Base-by-base conservation (phyloP, 64 coral and sea anemone species). In the Porites lutea region DNA sequence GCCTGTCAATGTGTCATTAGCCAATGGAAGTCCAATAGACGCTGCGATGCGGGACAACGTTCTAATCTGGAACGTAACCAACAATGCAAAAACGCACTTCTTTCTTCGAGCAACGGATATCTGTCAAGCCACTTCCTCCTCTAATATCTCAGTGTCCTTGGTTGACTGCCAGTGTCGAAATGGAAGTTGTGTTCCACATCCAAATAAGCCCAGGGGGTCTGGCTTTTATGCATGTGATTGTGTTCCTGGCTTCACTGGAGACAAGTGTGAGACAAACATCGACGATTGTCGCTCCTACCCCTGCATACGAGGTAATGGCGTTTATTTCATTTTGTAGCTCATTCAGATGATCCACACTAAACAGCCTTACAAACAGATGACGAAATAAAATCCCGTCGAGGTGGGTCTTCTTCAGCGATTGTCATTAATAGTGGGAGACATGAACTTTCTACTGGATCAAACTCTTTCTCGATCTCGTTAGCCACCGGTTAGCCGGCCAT, bases 161-260 rank as follows among this genome's bases (percentile, higher is more conserved):
- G 70, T 86, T 27, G 22, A 16, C 2, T 92, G 90, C 13, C 90
- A 43, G 82, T 92, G 90, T 77, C 53, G 77, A 62, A 92, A 92
- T 70, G 90, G 90, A 37, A 54, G 15, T n/a, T 92, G 90, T 46
- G 48, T 67, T 55, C 79, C 90, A 13, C 80, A 92, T 37, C 82
- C 90, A 72, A 19, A 92, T 22, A 23, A 76, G 10, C 82, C 90
- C 4, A 82, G 90, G 20, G 90, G 90, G 4, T 92, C 90, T 86
- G 90, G 90, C 48, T 72, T 21, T 4, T 92, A 92, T 62, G 58
- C 16, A 57, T 92, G 90, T 54, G 8, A 58, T 7, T 92, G 90
- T 69, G 57, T 48, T 64, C 58, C n/a, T 19, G 90, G 90, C 5
- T 86, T 92, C 77, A 86, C 80, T 68, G 90, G 81, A 7, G 72